Base-by-base conservation (phyloP, 2,113 vertebrate genomes). In the Thomomys bottae region DNA sequence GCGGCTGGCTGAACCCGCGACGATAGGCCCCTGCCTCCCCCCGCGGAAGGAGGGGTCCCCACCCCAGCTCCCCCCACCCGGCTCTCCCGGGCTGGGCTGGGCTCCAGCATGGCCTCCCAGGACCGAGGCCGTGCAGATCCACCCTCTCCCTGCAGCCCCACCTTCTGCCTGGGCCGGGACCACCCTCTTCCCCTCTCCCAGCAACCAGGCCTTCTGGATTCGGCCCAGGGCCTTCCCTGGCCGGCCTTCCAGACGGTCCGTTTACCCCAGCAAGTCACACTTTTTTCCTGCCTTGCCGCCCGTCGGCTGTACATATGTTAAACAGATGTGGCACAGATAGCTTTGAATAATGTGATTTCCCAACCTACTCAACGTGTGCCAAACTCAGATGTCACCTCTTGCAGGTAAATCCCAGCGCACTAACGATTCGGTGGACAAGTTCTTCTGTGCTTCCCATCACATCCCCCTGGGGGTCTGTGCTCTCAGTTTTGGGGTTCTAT, bases 131-230 rank as follows among this genome's bases (percentile, higher is more conserved):
- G 64, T 26, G 36, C 80, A 88, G 26, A 66, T 82, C 95, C 75
- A 75, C 92, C 94, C 78, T 86, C 88, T 49, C 59, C 78, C 32
- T 71, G 83, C 76, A 59, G 70, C 82, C 77, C 73, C 92, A 78
- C 84, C 91, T 78, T 90, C 79, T 34, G 73, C 20, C 75, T 90
- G 10, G 79, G 73, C 75, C 15, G 24, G 92, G 91, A 93, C 95
- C 93, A 86, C 80, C 93, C 70, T 82, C 40, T 73, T 81, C 40
- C 36, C 78, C 42, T 68, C 75, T 57, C 20, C 0, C 9, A 26
- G 42, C 21, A 14, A 15, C 20, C 1, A 70, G 93, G 89, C 92
- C 90, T 84, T 34, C 49, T 11, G 77, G 68, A 24, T 75, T 45
- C 66, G 9, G 64, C 77, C 88, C 84, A 17, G 75, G 91, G 92